Percentiles rank a stretch among this genome's conserved stretches.
phyloP scores from a whole-genome alignment of 2,888 invertebrate genomes.

The Petrolisthes manimaculis region DNA sequence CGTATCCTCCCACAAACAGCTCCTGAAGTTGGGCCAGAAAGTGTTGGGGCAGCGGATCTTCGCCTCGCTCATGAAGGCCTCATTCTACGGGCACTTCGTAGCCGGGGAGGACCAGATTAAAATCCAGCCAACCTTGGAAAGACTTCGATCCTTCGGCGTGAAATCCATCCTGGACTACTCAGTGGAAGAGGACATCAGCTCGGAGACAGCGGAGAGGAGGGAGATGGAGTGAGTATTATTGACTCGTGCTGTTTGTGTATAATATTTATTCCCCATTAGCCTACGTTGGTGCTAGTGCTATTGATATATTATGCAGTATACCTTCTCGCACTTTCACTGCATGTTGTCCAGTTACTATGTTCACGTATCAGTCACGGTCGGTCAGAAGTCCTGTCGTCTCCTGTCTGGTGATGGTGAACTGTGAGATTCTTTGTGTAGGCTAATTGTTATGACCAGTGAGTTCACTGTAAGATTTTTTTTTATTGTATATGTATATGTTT shows the following conservation, averaged over 20 bases:
- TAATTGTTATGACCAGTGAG: too few species aligned
- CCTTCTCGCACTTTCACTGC: too few species aligned
- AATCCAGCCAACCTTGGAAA: slow-evolving; percentile 86
- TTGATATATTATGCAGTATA: too few species aligned
- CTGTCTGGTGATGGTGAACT: too few species aligned
- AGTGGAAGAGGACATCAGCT: slow-evolving; percentile 94
- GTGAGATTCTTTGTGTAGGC: too few species aligned
- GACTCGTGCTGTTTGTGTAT: background rate
- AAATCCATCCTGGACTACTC: slow-evolving; percentile 99
- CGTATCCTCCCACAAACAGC: slow-evolving; percentile 73
- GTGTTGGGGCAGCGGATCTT: slow-evolving; percentile 87
- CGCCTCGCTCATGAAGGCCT: slow-evolving; percentile 86
- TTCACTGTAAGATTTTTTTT: too few species aligned
- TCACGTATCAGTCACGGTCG: too few species aligned
- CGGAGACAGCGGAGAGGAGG: slow-evolving; percentile 93
- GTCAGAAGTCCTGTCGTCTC: too few species aligned
- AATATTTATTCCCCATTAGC: too few species aligned
- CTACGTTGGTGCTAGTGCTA: too few species aligned
- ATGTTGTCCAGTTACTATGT: too few species aligned
- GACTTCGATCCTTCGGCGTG: slow-evolving; percentile 93
- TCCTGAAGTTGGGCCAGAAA: slow-evolving; percentile 84
- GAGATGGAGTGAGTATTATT: slow-evolving; percentile 86
- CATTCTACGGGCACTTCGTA: slow-evolving; percentile 99
- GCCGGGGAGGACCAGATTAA: slow-evolving; percentile 93
- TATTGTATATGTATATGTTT: too few species aligned